Evolutionary conservation across 37 sponge, comb jelly and placozoan genomes (phyloP).

Genomic region (Dysidea cf. avara): DNA sequence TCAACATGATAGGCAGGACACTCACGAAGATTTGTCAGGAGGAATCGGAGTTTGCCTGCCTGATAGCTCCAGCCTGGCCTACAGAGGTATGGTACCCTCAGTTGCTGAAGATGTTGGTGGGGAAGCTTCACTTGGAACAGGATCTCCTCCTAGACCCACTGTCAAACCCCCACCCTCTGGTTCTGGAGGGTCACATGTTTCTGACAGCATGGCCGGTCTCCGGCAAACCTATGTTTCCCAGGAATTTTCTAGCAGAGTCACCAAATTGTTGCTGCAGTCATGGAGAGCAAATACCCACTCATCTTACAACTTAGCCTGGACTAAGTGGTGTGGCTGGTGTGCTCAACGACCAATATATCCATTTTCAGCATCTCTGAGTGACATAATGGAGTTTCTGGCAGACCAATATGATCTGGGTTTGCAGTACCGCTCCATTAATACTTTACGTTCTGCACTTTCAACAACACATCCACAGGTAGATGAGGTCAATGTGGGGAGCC

Average conservation of each 20-base stretch:
- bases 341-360: conserved; percentile 12
- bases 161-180: conserved; percentile 18
- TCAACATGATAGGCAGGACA: not conserved
- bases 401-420: conserved; percentile 16
- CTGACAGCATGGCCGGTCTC: conserved; percentile 39
- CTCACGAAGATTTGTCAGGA: conserved; percentile 4
- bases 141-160: conserved; percentile 7
- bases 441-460: conserved; percentile 9
- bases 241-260: conserved; percentile 24
- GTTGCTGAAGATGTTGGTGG: conserved; percentile 7
- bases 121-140: not conserved
- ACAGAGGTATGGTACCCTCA: conserved; percentile 34
- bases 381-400: conserved; percentile 23
- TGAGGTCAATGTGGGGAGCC: conserved; percentile 12
- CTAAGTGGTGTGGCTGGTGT: too few species aligned
- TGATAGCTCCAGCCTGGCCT: conserved; percentile 28
- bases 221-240: conserved; percentile 7
- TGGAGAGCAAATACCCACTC: conserved; percentile 10
- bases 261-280: too few species aligned
- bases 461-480: conserved; percentile 22
- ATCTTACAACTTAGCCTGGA: conserved; percentile 13
- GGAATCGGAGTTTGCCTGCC: not conserved
- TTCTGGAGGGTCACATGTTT: conserved; percentile 16
- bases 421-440: conserved; percentile 15
- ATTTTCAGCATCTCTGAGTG: conserved; percentile 34